These are phyloP conservation scores for Leptopilina drosophilae DNA, from an alignment of 2,888 invertebrate species.

Conservation along the genomic window DNA sequence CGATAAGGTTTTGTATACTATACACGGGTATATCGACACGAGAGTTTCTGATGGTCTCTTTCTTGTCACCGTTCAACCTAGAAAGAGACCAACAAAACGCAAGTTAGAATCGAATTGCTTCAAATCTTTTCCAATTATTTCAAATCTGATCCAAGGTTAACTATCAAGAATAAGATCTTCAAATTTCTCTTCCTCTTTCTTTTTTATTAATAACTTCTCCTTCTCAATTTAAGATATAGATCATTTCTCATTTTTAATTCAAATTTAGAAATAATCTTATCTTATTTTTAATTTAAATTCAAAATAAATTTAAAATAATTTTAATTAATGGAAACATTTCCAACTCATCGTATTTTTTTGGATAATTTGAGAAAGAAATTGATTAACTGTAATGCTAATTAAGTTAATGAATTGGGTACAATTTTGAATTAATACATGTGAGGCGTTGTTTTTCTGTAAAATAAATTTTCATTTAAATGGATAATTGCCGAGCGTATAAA, in stretches of 20 bases:
- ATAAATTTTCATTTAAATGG: not conserved
- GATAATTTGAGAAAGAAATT: too few relatives aligned
- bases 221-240: not conserved
- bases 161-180: not conserved
- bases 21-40: slow-evolving; percentile 3
- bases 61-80: slow-evolving; percentile 27
- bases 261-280: not conserved
- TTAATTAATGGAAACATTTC: not conserved
- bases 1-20: slow-evolving; percentile 29
- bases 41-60: slow-evolving; percentile 34
- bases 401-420: too few relatives aligned
- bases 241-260: not conserved
- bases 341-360: not conserved
- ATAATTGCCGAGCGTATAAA: not conserved
- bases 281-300: not conserved
- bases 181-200: not conserved
- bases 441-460: not conserved
- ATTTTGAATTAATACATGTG: too few relatives aligned
- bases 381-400: too few relatives aligned
- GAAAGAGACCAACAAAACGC: slow-evolving; percentile 37
- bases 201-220: too few relatives aligned
- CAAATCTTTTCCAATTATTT: slow-evolving; percentile 5
- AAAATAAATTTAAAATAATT: too few relatives aligned
- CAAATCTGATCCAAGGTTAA: slow-evolving; percentile 23
- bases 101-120: slow-evolving; percentile 24